These are phyloP conservation scores for Neoarius graeffei DNA, from an alignment of 2,113 vertebrate genomes.

Conservation along the genomic window DNA sequence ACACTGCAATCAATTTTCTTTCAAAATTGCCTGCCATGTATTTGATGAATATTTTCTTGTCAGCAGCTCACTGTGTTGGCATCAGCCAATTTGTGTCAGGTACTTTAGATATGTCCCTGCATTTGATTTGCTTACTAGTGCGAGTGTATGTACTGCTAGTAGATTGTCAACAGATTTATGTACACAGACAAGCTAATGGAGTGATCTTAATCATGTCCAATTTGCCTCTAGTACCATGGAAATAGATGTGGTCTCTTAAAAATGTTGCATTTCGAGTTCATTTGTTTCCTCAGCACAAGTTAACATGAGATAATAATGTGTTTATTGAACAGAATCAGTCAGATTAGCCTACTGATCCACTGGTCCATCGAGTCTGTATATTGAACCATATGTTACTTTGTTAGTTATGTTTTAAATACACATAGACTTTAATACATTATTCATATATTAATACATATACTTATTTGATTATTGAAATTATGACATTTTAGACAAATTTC, in stretches of 20 bases:
- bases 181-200: constrained; percentile 23
- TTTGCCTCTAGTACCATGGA: background rate
- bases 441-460: background rate
- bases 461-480: background rate
- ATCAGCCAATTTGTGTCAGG: constrained; percentile 30
- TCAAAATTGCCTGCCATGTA: constrained; percentile 41
- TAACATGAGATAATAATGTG: background rate
- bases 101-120: constrained; percentile 21
- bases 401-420: background rate
- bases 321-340: background rate
- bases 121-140: background rate
- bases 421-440: background rate
- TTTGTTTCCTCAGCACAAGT: background rate
- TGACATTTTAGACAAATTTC: background rate
- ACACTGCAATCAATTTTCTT: constrained; percentile 31
- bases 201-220: constrained; percentile 1
- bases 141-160: constrained; percentile 11
- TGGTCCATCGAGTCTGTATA: background rate
- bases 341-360: background rate
- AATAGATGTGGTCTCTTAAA: constrained; percentile 7
- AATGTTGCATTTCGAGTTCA: background rate
- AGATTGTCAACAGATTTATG: constrained; percentile 19
- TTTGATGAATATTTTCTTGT: constrained; percentile 37
- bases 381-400: background rate
- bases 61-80: constrained; percentile 9